These are phyloP conservation scores for Macrotrachela quadricornifera DNA, from an alignment of 1,140 invertebrate species.

Conservation along the genomic window DNA sequence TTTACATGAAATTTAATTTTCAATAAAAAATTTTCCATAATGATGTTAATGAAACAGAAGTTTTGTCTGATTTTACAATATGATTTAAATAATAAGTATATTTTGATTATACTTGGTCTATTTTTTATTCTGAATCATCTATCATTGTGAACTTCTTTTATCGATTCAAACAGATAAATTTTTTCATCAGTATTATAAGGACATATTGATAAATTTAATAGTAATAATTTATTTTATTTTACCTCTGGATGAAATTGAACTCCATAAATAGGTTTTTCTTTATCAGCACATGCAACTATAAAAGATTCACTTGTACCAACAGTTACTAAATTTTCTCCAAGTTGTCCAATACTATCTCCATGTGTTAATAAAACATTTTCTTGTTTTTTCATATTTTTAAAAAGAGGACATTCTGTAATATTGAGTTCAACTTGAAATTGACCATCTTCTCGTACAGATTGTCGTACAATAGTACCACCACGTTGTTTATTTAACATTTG, in stretches of 20 bases:
- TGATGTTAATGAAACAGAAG: too few species aligned
- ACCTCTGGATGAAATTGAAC: constrained; percentile 80
- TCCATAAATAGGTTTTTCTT: constrained; percentile 46
- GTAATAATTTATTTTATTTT: too few species aligned
- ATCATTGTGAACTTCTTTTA: too few species aligned
- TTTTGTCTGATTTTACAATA: too few species aligned
- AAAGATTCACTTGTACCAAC: not conserved
- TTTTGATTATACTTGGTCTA: too few species aligned
- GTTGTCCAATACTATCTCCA: constrained; percentile 75
- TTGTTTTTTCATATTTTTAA: constrained; percentile 56
- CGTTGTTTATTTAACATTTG: constrained; percentile 39
- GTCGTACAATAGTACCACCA: constrained; percentile 66
- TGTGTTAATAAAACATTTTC: constrained; percentile 83
- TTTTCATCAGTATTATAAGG: too few species aligned
- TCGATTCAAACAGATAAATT: too few species aligned
- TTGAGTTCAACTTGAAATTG: constrained; percentile 73
- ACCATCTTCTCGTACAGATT: constrained; percentile 75
- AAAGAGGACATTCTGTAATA: constrained; percentile 38
- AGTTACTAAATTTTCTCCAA: constrained; percentile 43
- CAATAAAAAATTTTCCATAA: too few species aligned
- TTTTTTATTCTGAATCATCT: too few species aligned
- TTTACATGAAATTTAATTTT: too few species aligned
- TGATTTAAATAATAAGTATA: too few species aligned
- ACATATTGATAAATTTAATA: too few species aligned
- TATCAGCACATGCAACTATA: not conserved